These are phyloP conservation scores for Neodiprion virginianus DNA, from an alignment of 1,140 invertebrate species.

Conservation along the genomic window DNA sequence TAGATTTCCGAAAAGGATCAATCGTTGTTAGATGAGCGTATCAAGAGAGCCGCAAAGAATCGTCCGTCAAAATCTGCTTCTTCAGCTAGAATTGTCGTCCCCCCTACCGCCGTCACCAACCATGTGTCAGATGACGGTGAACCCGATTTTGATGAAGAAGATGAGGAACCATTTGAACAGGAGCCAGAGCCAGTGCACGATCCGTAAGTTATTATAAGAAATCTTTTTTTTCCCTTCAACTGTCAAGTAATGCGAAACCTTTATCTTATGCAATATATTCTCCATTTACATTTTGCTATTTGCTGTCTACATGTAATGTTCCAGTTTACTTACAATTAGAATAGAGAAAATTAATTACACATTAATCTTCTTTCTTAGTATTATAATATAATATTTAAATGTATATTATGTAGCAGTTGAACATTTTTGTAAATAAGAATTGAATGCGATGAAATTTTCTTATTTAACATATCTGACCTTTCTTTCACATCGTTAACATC, in stretches of 20 bases:
- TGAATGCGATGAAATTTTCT: background rate
- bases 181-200: constrained; percentile 42
- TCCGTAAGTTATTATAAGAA: constrained; percentile 32
- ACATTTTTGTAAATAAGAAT: background rate
- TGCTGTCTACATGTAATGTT: too few species aligned
- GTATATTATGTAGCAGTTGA: background rate
- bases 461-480: background rate
- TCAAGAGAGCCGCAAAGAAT: constrained; percentile 85
- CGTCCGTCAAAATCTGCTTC: constrained; percentile 62
- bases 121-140: constrained; percentile 44
- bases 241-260: constrained; percentile 22
- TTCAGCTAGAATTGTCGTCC: constrained; percentile 41
- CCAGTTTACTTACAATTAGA: too few species aligned
- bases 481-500: background rate
- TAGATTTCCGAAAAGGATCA: constrained; percentile 94
- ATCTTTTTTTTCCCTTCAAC: constrained; percentile 12
- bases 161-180: constrained; percentile 48
- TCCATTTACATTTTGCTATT: background rate
- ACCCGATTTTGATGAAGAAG: constrained; percentile 54
- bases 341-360: background rate
- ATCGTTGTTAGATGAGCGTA: constrained; percentile 92
- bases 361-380: background rate
- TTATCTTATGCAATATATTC: constrained; percentile 22
- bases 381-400: background rate
- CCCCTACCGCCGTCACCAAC: constrained; percentile 47